These are phyloP conservation scores for Labeo catla DNA, from an alignment of 2,113 vertebrate genomes.

Conservation along the genomic window DNA sequence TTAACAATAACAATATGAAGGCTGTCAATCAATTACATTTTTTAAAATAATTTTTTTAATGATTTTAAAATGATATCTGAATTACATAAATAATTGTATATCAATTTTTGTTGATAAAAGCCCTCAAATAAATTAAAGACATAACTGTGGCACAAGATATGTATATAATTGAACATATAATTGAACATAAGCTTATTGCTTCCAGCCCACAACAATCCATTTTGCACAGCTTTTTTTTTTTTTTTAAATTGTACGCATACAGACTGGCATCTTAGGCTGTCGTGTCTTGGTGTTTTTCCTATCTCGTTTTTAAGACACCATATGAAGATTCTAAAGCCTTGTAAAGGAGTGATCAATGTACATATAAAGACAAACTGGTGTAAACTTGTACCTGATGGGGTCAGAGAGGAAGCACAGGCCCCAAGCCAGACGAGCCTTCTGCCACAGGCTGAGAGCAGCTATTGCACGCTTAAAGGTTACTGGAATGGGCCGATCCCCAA, in stretches of 20 bases:
- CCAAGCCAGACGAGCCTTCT: constrained; percentile 96
- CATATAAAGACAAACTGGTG: neutral
- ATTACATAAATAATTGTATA: neutral
- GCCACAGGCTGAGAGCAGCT: constrained; percentile 95
- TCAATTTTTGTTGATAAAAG: neutral
- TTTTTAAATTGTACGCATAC: neutral
- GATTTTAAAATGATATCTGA: neutral
- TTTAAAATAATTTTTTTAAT: no score
- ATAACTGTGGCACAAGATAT: neutral
- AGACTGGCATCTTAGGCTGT: neutral
- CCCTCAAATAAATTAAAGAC: neutral
- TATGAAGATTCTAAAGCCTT: neutral
- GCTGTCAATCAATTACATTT: neutral
- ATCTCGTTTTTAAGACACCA: neutral
- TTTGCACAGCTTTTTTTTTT: no score
- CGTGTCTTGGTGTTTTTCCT: neutral
- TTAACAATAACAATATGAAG: neutral
- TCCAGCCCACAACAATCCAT: neutral
- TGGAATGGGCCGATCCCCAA: constrained; percentile 95
- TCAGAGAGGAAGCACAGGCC: constrained; percentile 97
- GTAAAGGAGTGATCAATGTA: neutral
- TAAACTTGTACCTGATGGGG: constrained; percentile 88
- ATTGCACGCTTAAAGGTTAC: constrained; percentile 98
- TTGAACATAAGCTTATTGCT: neutral
- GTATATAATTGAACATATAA: neutral